Evolutionary conservation across 2,888 invertebrate genomes (phyloP).

Genomic region (Habroteleia sp.): DNA sequence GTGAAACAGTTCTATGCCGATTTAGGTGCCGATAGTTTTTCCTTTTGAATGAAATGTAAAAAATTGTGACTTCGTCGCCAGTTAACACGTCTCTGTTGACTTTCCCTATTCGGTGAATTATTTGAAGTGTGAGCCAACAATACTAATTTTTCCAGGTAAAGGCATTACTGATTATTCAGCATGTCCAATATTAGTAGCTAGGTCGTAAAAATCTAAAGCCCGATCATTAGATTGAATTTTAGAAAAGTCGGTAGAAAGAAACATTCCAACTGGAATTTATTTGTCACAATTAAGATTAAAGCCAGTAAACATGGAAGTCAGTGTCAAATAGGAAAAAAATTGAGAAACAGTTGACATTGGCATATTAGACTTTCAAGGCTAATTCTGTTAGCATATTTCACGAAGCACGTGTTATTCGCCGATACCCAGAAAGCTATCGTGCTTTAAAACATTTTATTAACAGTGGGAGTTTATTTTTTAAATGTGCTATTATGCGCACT

Average conservation of each 20-base stretch:
- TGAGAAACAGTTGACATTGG: not conserved
- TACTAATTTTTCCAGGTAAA: conserved; percentile 69
- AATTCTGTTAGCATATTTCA: conserved; percentile 24
- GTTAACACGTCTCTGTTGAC: conserved; percentile 53
- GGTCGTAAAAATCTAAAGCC: conserved; percentile 29
- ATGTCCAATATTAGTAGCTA: conserved; percentile 26
- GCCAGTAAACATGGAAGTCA: conserved; percentile 24
- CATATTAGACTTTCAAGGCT: conserved; percentile 19
- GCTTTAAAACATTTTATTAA: conserved; percentile 13
- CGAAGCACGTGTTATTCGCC: not conserved
- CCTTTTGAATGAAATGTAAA: conserved; percentile 7
- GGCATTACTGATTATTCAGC: conserved; percentile 68
- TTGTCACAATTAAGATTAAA: conserved; percentile 52
- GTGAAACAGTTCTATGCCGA: conserved; percentile 38
- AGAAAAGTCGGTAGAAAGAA: conserved; percentile 48
- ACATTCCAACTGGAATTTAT: conserved; percentile 46
- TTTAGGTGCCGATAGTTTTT: conserved; percentile 37
- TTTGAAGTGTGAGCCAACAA: conserved; percentile 65
- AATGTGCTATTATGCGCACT: not conserved
- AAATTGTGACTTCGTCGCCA: conserved; percentile 30
- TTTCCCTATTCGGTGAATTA: conserved; percentile 51
- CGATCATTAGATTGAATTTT: conserved; percentile 32
- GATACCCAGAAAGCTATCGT: not conserved
- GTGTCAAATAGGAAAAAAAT: conserved; percentile 2
- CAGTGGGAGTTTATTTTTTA: not conserved